Base-by-base conservation (phyloP, 2,888 invertebrate species). In the Zonitis immaculata region DNA sequence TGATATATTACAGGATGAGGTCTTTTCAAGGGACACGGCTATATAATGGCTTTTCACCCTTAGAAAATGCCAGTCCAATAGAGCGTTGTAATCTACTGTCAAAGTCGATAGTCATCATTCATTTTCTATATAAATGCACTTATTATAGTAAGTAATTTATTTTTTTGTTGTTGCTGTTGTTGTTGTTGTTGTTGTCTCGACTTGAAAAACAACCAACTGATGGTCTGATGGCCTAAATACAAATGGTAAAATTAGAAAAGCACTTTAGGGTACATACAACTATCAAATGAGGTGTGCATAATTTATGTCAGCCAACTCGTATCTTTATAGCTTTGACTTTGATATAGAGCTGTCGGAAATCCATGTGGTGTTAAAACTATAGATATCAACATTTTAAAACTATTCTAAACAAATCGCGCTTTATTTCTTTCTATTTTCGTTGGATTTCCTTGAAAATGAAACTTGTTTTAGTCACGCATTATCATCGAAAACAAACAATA, bases 261-360 rank as follows among this genome's bases (percentile, higher is more conserved):
- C 72, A 71, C 70, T 70, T 70, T 66, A 61, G 39, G 39, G 60
- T n/a, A n/a, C n/a, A 61, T 52, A 65, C 63, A 65, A 67, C 68
- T 68, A 69, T 70, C 67, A 69, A 70, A 69, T 66, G 69, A 67
- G 68, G 62, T 66, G 64, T 61, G 62, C 58, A 66, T 72, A 71
- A 73, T 73, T 73, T 73, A 73, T 70, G 69, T 68, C 67, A 62
- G 67, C 67, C 70, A 69, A 70, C 69, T 71, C 70, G 71, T 71
- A 70, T 70, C 70, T 72, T 73, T 73, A 73, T 67, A 68, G 69
- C 65, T 64, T n/a, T 56, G 63, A 39, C 56, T 56, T 66, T 71
- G 69, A 72, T 70, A 67, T 70, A 72, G 69, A 62, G 65, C 72
- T 72, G 72, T 69, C 65, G 71, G 73, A 72, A 73, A 69, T 72